Conservation (phyloP, 2,888 invertebrate genomes). For the Odontocerum albicorne region DNA sequence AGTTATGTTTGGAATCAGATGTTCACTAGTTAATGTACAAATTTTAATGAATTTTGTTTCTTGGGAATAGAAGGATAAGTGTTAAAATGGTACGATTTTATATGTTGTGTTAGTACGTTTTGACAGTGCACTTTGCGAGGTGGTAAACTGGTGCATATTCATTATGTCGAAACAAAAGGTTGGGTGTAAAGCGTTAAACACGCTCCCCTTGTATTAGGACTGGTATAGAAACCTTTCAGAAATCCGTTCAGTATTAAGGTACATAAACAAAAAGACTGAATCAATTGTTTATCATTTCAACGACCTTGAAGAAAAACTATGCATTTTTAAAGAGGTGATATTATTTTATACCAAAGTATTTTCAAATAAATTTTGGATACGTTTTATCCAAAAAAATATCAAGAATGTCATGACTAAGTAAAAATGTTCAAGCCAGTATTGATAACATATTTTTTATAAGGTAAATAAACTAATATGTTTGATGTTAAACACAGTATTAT, state of each 20-base stretch:
- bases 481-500: no score
- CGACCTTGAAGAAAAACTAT: no score
- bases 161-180: constrained; percentile 48
- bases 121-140: constrained; percentile 43
- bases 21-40: constrained; percentile 1
- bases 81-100: constrained; percentile 5
- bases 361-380: no score
- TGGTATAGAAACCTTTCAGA: constrained; percentile 40
- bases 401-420: no score
- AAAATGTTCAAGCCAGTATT: no score
- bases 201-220: constrained; percentile 28
- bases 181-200: constrained; percentile 43
- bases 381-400: no score
- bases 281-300: no score
- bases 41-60: neutral
- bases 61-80: neutral
- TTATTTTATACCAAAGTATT: no score
- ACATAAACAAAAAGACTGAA: constrained; percentile 47
- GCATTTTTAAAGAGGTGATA: no score
- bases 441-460: no score
- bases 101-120: constrained; percentile 41
- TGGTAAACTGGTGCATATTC: constrained; percentile 45
- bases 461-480: no score
- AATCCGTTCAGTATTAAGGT: constrained; percentile 54
- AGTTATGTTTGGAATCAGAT: constrained; percentile 11